phyloP scores from a whole-genome alignment of 64 coral and sea anemone species.

The Stichodactyla helianthus region DNA sequence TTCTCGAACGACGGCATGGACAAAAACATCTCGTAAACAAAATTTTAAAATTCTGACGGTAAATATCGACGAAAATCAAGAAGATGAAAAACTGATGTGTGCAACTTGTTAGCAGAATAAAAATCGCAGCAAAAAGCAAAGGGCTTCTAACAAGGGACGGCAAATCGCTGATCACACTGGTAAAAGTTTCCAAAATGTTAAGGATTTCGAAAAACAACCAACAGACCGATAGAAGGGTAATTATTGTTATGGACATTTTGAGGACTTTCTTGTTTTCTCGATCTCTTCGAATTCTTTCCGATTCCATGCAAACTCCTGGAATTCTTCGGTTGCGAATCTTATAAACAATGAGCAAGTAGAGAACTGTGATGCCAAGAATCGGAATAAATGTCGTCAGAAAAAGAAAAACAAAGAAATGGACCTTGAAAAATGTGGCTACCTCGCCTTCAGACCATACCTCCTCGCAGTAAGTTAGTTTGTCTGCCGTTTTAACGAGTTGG shows the following conservation, averaged over 20 bases:
- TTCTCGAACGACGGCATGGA: not conserved
- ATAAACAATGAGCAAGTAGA: conserved; percentile 8
- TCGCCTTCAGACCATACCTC: not conserved
- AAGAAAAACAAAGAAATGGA: not conserved
- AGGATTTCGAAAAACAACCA: not conserved
- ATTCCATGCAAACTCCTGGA: not conserved
- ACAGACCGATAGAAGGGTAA: not conserved
- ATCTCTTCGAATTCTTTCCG: not conserved
- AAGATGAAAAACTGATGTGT: not conserved
- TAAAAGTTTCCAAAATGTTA: conserved; percentile 2
- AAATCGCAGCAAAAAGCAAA: not conserved
- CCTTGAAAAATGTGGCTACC: not conserved
- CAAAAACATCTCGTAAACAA: not conserved
- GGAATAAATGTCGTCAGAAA: not conserved
- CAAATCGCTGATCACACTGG: not conserved
- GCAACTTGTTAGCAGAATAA: not conserved
- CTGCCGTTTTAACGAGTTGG: not conserved
- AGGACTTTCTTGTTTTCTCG: not conserved
- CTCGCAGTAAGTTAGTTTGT: not conserved
- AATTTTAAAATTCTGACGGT: not conserved
- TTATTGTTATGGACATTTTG: not conserved
- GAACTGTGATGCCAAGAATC: not conserved
- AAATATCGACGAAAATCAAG: conserved; percentile 7
- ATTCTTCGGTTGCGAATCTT: not conserved
- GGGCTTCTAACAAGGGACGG: not conserved